Base-by-base conservation (phyloP, 2,113 vertebrate species). In the Coracopsis vasa region DNA sequence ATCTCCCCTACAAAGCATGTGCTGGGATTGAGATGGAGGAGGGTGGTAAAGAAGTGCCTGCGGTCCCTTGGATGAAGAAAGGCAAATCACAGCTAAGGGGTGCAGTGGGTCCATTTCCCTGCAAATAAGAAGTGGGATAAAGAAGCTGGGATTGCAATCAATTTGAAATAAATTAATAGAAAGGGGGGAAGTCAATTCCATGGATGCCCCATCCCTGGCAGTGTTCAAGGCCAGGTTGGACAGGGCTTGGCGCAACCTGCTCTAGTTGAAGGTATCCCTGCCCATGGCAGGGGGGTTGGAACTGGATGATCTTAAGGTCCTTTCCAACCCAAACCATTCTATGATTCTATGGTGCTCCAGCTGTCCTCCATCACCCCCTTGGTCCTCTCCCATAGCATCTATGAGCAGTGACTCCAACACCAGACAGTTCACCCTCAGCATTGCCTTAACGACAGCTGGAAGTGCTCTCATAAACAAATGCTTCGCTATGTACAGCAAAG, bases 1-100 rank as follows among this genome's bases (percentile, higher is more conserved):
- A 3, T 27, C 50, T 39, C 44, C 5, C 7, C 2, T 0, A 2
- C 27, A 11, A 31, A n/a, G 39, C 50, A 5, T 0, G 10, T 1
- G 11, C 31, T 9, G 23, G 41, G 13, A 11, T 17, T 48, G 42
- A 7, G 13, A 3, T 10, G 60, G 42, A 41, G 19, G 28, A 18
- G 8, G 4, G 31, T 4, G 60, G 35, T 16, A 60, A 33, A 54
- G 58, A 35, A 25, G 44, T 12, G 9, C 24, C 39, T 25, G 17
- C 17, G 29, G 58, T 12, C 20, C 45, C 17, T 42, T 7, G 50
- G 44, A 16, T 29, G 35, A 71, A 51, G n/a, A 37, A 67, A 82
- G 24, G 3, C 20, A 9, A 44, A n/a, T 3, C 56, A 28, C 16
- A 50, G 33, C 16, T 29, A 24, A 42, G 31, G 39, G 37, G 6